phyloP scores from a whole-genome alignment of 1,140 invertebrate genomes.

The Euwallacea fornicatus region DNA sequence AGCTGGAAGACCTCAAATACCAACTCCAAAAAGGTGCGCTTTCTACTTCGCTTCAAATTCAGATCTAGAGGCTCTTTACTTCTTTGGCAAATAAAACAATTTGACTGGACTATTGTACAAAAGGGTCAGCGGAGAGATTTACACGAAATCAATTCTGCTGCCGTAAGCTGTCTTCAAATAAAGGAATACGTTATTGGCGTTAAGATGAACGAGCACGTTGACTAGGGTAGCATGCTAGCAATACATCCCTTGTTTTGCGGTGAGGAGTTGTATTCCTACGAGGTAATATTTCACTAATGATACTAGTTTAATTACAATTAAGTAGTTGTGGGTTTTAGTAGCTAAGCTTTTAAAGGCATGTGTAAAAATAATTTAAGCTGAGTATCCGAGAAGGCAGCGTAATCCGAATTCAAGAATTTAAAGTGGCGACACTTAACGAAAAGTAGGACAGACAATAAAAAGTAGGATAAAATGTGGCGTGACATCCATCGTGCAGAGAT shows the following conservation, averaged over 20 bases:
- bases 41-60: no score
- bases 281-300: neutral
- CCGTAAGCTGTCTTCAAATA: conserved; percentile 43
- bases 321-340: no score
- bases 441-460: conserved; percentile 18
- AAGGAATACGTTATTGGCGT: conserved; percentile 48
- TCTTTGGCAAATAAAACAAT: neutral
- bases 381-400: neutral
- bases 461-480: conserved; percentile 22
- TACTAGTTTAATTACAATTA: neutral
- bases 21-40: no score
- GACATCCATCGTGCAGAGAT: conserved; percentile 27
- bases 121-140: conserved; percentile 38
- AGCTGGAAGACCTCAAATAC: no score
- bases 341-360: no score
- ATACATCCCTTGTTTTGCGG: conserved; percentile 16
- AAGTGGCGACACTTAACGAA: conserved; percentile 9
- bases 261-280: neutral
- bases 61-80: no score
- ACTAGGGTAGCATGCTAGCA: conserved; percentile 34
- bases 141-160: conserved; percentile 51
- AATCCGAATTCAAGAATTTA: conserved; percentile 16
- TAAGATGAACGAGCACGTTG: conserved; percentile 48
- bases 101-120: conserved; percentile 25
- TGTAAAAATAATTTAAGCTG: neutral